Conservation (phyloP, 2,797 vertebrate genomes). For the Sebastolobus alascanus region DNA sequence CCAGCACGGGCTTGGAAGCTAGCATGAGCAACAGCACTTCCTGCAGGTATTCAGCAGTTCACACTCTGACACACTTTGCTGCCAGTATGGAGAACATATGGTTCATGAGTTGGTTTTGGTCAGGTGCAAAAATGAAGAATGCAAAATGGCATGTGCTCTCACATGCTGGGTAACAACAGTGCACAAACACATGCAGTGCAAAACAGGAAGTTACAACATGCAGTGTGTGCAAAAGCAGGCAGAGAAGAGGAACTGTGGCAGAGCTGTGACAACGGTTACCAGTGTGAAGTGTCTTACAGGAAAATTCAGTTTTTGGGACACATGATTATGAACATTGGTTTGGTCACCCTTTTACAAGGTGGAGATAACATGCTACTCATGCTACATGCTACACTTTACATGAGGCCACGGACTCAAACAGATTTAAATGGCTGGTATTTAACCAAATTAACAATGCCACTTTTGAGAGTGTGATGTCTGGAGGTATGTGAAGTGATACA, state of each 20-base stretch:
- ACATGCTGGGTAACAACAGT: background rate
- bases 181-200: slow-evolving; percentile 11
- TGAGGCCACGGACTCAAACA: background rate
- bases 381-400: no score
- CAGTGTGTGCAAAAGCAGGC: slow-evolving; percentile 33
- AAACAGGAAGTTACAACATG: slow-evolving; percentile 66
- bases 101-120: slow-evolving; percentile 11
- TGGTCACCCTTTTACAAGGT: background rate
- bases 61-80: slow-evolving; percentile 14
- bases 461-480: no score
- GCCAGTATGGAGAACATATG: background rate
- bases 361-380: background rate
- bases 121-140: slow-evolving; percentile 33
- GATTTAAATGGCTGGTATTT: background rate
- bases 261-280: background rate
- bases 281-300: background rate
- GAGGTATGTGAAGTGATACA: no score
- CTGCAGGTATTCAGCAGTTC: slow-evolving; percentile 86
- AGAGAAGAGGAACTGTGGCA: slow-evolving; percentile 40
- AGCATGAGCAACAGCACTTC: slow-evolving; percentile 94
- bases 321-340: background rate
- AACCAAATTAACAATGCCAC: background rate
- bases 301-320: background rate
- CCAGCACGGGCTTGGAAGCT: slow-evolving; percentile 94
- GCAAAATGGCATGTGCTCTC: slow-evolving; percentile 22